Conservation (phyloP, 2,113 vertebrate species). For the Paraplagusia blochii region DNA sequence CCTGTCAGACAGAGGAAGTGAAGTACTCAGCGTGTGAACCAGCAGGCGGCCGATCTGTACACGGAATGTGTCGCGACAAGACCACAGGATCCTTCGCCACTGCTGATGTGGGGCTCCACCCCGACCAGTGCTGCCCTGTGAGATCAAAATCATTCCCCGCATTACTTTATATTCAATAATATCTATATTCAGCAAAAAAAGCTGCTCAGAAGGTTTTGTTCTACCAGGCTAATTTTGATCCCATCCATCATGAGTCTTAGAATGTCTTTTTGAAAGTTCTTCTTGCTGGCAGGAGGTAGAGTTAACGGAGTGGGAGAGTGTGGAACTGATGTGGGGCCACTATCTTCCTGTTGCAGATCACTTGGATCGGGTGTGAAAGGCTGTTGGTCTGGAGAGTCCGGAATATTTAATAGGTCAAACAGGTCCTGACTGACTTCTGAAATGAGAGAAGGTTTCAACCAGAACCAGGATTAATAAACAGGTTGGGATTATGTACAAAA, state of each 20-base stretch:
- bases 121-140: conserved; percentile 75
- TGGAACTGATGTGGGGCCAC: conserved; percentile 69
- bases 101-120: conserved; percentile 80
- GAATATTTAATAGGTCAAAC: conserved; percentile 85
- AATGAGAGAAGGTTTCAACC: conserved; percentile 8
- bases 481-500: neutral
- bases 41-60: conserved; percentile 89
- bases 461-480: conserved; percentile 10
- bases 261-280: conserved; percentile 88
- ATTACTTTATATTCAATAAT: neutral
- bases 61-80: conserved; percentile 89
- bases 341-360: conserved; percentile 77
- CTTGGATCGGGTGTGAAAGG: conserved; percentile 67
- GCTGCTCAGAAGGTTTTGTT: neutral
- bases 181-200: neutral
- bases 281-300: conserved; percentile 76
- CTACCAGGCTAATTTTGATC: conserved; percentile 84
- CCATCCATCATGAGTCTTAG: conserved; percentile 88
- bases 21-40: conserved; percentile 86
- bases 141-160: conserved; percentile 4
- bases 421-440: conserved; percentile 84
- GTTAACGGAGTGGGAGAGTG: conserved; percentile 69
- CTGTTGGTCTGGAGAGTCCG: conserved; percentile 79
- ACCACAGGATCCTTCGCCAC: conserved; percentile 87
- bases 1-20: conserved; percentile 77